phyloP scores from a whole-genome alignment of 2,113 vertebrate species.

The Willisornis vidua region DNA sequence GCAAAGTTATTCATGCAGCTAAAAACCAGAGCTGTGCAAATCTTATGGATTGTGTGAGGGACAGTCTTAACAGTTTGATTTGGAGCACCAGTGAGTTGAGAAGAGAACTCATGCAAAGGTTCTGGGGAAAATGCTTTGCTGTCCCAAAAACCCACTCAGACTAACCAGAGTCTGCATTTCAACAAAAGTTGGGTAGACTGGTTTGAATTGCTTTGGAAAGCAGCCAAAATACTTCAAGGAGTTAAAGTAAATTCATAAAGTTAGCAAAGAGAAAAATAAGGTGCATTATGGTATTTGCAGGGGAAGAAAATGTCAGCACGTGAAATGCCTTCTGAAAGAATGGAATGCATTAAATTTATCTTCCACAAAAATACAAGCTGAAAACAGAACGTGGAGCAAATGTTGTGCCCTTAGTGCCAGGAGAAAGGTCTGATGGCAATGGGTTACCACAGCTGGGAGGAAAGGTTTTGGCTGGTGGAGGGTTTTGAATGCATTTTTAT shows the following conservation, averaged over 20 bases:
- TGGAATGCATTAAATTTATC: background rate
- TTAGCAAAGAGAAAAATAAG: background rate
- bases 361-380: background rate
- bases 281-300: background rate
- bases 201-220: background rate
- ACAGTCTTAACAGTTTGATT: background rate
- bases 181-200: background rate
- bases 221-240: background rate
- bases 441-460: background rate
- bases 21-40: background rate
- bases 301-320: background rate
- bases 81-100: background rate
- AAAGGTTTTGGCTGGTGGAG: background rate
- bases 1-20: background rate
- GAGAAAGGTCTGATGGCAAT: background rate
- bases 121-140: background rate
- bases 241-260: background rate
- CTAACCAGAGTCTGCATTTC: background rate
- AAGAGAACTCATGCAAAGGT: background rate
- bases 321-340: background rate
- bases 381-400: background rate
- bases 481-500: background rate
- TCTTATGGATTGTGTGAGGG: background rate
- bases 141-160: background rate
- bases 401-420: accelerated